A percentile compares a stretch with the other conserved stretches of the same genome.
Evolutionary conservation across 2,113 vertebrate species (phyloP).

Genomic region (Atlantisia rogersi): DNA sequence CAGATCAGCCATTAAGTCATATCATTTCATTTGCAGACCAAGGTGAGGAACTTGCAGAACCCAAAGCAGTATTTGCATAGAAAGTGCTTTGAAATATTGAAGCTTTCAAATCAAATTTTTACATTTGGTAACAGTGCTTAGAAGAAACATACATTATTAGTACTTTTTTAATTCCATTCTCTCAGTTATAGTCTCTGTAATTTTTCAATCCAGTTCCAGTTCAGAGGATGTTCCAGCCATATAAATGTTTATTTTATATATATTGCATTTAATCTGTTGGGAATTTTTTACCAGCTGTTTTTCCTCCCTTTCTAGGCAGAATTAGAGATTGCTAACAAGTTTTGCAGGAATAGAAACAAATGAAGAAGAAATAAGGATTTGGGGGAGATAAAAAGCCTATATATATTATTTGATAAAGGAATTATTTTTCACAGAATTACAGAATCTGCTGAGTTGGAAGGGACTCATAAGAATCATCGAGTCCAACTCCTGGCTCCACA

Average conservation of each 20-base stretch:
- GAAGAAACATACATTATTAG: not conserved
- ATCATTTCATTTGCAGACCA: not conserved
- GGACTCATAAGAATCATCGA: too few relatives aligned
- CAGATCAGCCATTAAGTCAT: not conserved
- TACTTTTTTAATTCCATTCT: not conserved
- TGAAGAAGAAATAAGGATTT: not conserved
- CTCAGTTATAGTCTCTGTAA: not conserved
- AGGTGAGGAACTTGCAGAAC: not conserved
- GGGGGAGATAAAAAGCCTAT: not conserved
- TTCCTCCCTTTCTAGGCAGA: not conserved
- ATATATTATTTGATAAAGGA: not conserved
- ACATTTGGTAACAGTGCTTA: not conserved
- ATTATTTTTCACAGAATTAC: not conserved
- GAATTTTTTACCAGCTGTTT: not conserved
- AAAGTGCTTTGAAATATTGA: not conserved
- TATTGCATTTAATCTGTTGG: not conserved
- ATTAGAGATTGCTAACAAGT: not conserved
- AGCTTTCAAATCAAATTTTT: not conserved
- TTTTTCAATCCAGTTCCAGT: not conserved
- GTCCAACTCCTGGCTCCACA: too few relatives aligned
- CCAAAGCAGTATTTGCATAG: not conserved
- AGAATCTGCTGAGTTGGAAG: too few relatives aligned
- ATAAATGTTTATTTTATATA: not conserved
- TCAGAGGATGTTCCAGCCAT: not conserved
- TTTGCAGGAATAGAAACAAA: not conserved